Percentiles rank a stretch among this genome's conserved stretches.
Evolutionary conservation across 2,888 invertebrate genomes (phyloP).

Genomic region (Petrolisthes cinctipes): DNA sequence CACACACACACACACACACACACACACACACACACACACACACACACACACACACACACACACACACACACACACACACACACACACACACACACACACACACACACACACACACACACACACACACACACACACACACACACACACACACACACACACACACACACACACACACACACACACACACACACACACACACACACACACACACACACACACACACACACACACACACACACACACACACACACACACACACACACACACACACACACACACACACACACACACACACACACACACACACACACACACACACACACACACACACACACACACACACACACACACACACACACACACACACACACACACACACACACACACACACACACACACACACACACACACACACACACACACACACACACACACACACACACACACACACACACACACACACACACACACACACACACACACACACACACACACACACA

Average conservation of each 20-base stretch:
- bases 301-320: slow-evolving; percentile 22
- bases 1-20: no score
- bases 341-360: slow-evolving; percentile 22
- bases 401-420: slow-evolving; percentile 22
- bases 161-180: no score
- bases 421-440: slow-evolving; percentile 22
- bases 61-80: no score
- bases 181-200: no score
- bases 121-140: no score
- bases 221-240: slow-evolving; percentile 22
- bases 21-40: no score
- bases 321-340: slow-evolving; percentile 22
- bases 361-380: slow-evolving; percentile 22
- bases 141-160: no score
- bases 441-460: slow-evolving; percentile 22
- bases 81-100: no score
- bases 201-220: neutral
- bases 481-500: slow-evolving; percentile 22
- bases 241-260: slow-evolving; percentile 22
- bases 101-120: no score
- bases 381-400: slow-evolving; percentile 22
- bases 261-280: slow-evolving; percentile 22
- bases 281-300: slow-evolving; percentile 22
- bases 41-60: no score
- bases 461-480: slow-evolving; percentile 22